A percentile compares a stretch with the other conserved stretches of the same genome.
Conservation (phyloP, 2,888 invertebrate genomes). For the Camptogramma bilineatum region DNA sequence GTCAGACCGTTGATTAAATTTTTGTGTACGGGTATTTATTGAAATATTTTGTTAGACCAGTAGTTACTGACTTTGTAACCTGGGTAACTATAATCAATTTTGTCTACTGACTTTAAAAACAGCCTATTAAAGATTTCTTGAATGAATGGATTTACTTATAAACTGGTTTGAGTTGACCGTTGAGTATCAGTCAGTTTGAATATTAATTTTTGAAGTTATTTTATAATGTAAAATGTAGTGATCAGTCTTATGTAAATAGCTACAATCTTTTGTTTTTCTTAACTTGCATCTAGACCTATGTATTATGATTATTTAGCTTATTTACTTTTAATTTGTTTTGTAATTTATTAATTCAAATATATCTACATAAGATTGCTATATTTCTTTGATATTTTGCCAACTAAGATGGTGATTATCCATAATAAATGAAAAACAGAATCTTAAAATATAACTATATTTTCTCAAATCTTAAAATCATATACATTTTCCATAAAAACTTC, state of each 20-base stretch:
- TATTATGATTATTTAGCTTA: constrained; percentile 15
- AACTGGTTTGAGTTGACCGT: background rate
- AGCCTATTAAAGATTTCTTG: background rate
- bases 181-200: background rate
- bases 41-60: background rate
- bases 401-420: background rate
- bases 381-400: background rate
- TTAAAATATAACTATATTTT: constrained; percentile 38
- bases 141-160: background rate
- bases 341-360: constrained; percentile 22
- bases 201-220: background rate
- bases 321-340: constrained; percentile 3
- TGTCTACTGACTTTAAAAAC: background rate
- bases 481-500: constrained; percentile 26
- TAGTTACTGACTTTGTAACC: background rate
- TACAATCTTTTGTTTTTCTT: constrained; percentile 12
- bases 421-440: constrained; percentile 16
- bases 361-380: constrained; percentile 7
- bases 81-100: background rate
- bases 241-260: constrained; percentile 17
- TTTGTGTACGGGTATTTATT: constrained; percentile 26
- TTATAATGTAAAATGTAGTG: background rate
- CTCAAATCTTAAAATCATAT: constrained; percentile 38
- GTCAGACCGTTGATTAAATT: constrained; percentile 13
- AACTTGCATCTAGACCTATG: constrained; percentile 5